Conservation (phyloP, 2,797 vertebrate genomes). For the Semotilus atromaculatus region DNA sequence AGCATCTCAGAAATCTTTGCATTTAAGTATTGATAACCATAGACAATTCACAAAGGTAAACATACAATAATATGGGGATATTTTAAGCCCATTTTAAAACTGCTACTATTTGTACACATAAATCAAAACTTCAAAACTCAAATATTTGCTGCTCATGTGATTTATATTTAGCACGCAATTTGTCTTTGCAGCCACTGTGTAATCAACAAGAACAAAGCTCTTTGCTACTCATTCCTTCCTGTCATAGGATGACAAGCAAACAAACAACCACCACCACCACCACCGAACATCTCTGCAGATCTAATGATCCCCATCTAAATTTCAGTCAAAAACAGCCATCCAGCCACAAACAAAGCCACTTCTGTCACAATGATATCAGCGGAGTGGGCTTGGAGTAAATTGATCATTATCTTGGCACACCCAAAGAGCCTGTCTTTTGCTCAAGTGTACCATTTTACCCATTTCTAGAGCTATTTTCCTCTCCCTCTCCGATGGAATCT, state of each 20-base stretch:
- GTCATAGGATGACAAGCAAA: constrained; percentile 27
- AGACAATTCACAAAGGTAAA: neutral
- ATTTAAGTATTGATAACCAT: neutral
- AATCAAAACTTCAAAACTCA: neutral
- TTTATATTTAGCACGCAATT: constrained; percentile 29
- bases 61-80: neutral
- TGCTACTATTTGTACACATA: neutral
- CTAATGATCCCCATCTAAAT: constrained; percentile 38
- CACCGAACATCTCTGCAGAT: neutral
- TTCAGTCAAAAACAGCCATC: constrained; percentile 25
- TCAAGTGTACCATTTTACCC: constrained; percentile 49
- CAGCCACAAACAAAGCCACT: constrained; percentile 37
- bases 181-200: constrained; percentile 5
- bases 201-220: constrained; percentile 36
- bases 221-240: constrained; percentile 21
- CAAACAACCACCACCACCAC: constrained; percentile 20
- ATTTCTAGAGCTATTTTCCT: constrained; percentile 32
- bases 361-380: constrained; percentile 45
- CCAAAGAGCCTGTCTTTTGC: constrained; percentile 43
- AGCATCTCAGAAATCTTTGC: neutral
- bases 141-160: neutral
- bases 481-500: constrained; percentile 22
- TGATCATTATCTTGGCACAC: constrained; percentile 53
- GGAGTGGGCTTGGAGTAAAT: constrained; percentile 45
- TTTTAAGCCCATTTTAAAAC: neutral